Conservation (phyloP, 2,888 invertebrate genomes). For the Troides aeacus region DNA sequence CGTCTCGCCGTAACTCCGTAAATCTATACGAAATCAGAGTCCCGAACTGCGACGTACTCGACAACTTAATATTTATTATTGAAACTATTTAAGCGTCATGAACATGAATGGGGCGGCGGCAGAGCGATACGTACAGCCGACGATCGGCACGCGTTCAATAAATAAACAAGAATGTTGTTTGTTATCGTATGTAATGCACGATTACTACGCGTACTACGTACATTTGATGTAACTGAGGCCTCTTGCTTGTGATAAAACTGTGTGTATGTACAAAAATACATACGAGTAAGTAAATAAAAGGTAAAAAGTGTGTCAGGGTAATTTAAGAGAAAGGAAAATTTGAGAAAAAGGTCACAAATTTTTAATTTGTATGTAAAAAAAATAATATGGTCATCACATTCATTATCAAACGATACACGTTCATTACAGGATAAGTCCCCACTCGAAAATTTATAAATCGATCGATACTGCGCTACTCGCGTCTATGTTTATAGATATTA, state of each 20-base stretch:
- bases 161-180: constrained; percentile 39
- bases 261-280: constrained; percentile 1
- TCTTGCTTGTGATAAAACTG: constrained; percentile 2
- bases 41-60: constrained; percentile 34
- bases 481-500: no score
- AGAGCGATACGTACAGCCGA: constrained; percentile 33
- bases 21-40: constrained; percentile 16
- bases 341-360: no score
- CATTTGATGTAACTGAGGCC: constrained; percentile 6
- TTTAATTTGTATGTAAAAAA: no score
- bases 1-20: constrained; percentile 31
- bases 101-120: constrained; percentile 40
- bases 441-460: no score
- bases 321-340: no score
- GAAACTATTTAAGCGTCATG: constrained; percentile 38
- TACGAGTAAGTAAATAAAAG: neutral
- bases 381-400: no score
- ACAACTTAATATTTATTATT: constrained; percentile 37
- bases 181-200: constrained; percentile 22
- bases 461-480: no score
- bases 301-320: no score
- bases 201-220: constrained; percentile 1
- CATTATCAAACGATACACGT: no score
- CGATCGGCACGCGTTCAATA: constrained; percentile 37
- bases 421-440: no score